Evolutionary conservation across 2,113 vertebrate genomes (phyloP), one percentile per base, ranked within the genome.

Genomic region (Cepphus grylle): DNA sequence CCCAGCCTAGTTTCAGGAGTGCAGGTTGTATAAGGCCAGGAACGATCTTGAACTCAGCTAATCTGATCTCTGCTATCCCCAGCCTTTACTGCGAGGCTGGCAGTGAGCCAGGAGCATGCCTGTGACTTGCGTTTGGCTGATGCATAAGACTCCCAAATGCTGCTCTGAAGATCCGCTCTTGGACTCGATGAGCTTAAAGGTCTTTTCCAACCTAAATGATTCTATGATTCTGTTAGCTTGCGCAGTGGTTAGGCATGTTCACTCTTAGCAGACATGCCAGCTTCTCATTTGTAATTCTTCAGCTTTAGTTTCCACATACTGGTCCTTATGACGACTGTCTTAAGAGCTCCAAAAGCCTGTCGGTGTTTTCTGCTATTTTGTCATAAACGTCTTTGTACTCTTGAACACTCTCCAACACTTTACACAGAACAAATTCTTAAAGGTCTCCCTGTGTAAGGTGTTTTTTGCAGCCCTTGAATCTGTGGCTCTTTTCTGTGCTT

Each of bases 61-160:
- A 49, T 40, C n/a, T 90, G 69, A 43, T 34, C 47, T 55, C 47
- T 82, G 21, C 10, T 67, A 29, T n/a, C 12, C 25, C 45, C 29
- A 76, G 13, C 56, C 40, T 49, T 76, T 70, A 9, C 9, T 42
- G 45, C 1, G 8, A 49, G 23, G 34, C 45, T 7, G 1, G n/a
- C n/a, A 30, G 27, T 0, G 1, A 74, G 42, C 47, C 53, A 3
- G 5, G 29, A 56, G 11, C 30, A 19, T 3, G 3, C 36, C 49
- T 72, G 22, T 14, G 50, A 25, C 42, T 40, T 32, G 43, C 6
- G 16, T 34, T 62, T 45, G 69, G 29, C 71, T 2, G 1, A 23
- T 9, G 42, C 34, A 47, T 58, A 69, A 34, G 21, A 36, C 23
- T 58, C 50, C 25, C 34, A 15, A 45, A 79, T 1, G 3, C 58